Conservation (phyloP, 2,888 invertebrate genomes). For the Pterobdella sp. region DNA sequence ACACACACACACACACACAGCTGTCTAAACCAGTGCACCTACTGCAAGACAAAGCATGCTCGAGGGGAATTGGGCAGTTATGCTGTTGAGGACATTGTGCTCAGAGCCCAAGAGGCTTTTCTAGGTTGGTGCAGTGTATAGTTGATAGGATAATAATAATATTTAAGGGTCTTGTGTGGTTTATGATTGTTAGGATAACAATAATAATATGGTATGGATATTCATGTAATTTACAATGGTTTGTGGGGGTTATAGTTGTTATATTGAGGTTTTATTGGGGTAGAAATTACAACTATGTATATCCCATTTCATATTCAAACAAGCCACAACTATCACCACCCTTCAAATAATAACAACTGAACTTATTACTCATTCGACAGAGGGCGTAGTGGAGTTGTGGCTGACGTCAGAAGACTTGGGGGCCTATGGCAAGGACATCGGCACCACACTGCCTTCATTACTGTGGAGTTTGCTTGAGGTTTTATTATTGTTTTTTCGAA, state of each 20-base stretch:
- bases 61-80: slow-evolving; percentile 93
- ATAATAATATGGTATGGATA: too few relatives aligned
- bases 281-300: neutral
- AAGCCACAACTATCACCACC: neutral
- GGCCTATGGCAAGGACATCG: slow-evolving; percentile 91
- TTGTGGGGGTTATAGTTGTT: too few relatives aligned
- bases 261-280: too few relatives aligned
- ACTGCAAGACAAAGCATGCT: slow-evolving; percentile 96
- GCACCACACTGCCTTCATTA: slow-evolving; percentile 74
- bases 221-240: too few relatives aligned
- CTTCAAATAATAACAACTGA: neutral
- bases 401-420: slow-evolving; percentile 95
- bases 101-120: slow-evolving; percentile 73
- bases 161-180: too few relatives aligned
- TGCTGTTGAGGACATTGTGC: slow-evolving; percentile 76
- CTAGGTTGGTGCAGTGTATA: slow-evolving; percentile 43
- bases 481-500: too few relatives aligned
- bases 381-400: slow-evolving; percentile 94
- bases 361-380: slow-evolving; percentile 54
- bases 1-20: slow-evolving; percentile 40
- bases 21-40: slow-evolving; percentile 94
- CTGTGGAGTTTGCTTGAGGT: slow-evolving; percentile 71
- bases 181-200: too few relatives aligned
- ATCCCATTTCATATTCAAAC: neutral
- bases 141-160: too few relatives aligned